Base-by-base conservation (phyloP, 2,888 invertebrate species). In the Leptinotarsa juncta region DNA sequence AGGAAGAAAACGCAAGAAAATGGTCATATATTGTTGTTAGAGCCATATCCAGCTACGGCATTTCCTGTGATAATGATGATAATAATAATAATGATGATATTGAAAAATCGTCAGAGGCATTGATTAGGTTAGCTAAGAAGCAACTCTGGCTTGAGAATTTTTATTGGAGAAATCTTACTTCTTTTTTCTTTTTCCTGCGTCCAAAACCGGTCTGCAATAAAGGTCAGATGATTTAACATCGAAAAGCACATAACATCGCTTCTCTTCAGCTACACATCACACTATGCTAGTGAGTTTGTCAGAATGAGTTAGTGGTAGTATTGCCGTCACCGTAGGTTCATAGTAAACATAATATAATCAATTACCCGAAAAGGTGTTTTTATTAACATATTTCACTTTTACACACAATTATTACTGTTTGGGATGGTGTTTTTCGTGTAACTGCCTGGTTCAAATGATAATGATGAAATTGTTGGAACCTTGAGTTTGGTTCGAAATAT, bases 141-240 rank as follows among this genome's bases (percentile, higher is more conserved):
- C 86, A 84, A 84, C 85, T 86, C 84, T 84, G 81, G 83, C 84
- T 82, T 85, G 84, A 86, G 84, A 84, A 84, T 83, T 85, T 85
- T 85, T 84, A 86, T 84, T 86, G 85, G 86, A 90, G 90, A 91
- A 92, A 91, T 94, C 96, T 96, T 96, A 96, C 96, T 95, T 96
- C 96, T 96, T 96, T 96, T 95, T 96, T 96, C 94, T 95, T 96
- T 95, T 95, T 96, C 95, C 95, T 95, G 94, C 96, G 95, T 94
- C 96, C 96, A 95, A 94, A 95, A 94, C 93, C 93, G 92, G 92
- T 93, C 94, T 94, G 94, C 91, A 94, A 94, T 92, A 87, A 88
- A 88, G 87, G 87, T 87, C 84, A 85, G 82, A 82, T 80, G 86
- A 82, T 88, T 88, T 88, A 88, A 87, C 87, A 88, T 87, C 84